A percentile compares a stretch with the other conserved stretches of the same genome.
phyloP scores from a whole-genome alignment of 1,140 invertebrate species.

The Drosophila baimaii region DNA sequence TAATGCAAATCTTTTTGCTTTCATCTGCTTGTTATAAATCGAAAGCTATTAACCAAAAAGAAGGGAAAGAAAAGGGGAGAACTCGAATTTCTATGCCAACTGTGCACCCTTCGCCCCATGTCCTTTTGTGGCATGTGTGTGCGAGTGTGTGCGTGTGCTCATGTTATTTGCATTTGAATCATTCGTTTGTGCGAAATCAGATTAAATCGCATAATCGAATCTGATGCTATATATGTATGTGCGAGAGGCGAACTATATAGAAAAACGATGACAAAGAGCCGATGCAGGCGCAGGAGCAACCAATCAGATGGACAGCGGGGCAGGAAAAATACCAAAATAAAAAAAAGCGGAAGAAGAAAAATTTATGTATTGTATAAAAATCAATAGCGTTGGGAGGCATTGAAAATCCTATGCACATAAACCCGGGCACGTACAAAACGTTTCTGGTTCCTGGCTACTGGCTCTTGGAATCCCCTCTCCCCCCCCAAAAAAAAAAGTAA shows the following conservation, averaged over 20 bases:
- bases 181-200: conserved; percentile 83
- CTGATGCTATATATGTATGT: conserved; percentile 61
- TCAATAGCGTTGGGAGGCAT: conserved; percentile 71
- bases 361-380: conserved; percentile 80
- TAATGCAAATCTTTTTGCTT: conserved; percentile 82
- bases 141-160: conserved; percentile 36
- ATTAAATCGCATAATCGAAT: conserved; percentile 83
- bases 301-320: conserved; percentile 56
- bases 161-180: conserved; percentile 80
- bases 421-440: conserved; percentile 76
- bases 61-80: not conserved
- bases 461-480: no score
- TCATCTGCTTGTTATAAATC: conserved; percentile 82
- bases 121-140: conserved; percentile 31
- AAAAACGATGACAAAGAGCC: conserved; percentile 75
- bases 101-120: conserved; percentile 16
- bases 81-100: conserved; percentile 70
- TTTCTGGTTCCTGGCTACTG: conserved; percentile 34
- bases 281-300: conserved; percentile 65
- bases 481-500: conserved; percentile 43
- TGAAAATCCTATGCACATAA: conserved; percentile 82
- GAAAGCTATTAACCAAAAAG: conserved; percentile 74
- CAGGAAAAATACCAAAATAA: not conserved
- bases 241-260: conserved; percentile 7
- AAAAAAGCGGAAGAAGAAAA: conserved; percentile 33